A percentile compares a stretch with the other conserved stretches of the same genome.
Conservation (phyloP, 1,140 invertebrate species). For the Potamilus streckersoni region DNA sequence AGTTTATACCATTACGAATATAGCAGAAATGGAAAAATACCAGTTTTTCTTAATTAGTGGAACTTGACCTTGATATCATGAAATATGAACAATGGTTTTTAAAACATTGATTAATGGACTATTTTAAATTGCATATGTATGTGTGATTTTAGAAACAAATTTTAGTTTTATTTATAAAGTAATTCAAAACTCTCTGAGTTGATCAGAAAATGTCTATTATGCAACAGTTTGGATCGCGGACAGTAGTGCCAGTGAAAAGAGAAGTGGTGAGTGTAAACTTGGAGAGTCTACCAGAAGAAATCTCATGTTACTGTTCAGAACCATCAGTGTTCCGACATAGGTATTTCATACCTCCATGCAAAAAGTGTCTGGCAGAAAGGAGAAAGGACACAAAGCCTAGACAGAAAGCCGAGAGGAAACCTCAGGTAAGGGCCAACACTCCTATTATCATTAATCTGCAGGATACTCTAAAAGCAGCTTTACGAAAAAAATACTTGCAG, state of each 20-base stretch:
- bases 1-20: no score
- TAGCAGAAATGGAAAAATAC: no score
- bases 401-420: conserved; percentile 33
- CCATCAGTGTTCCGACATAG: conserved; percentile 39
- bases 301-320: conserved; percentile 35
- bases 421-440: conserved; percentile 53
- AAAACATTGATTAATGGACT: conserved; percentile 10
- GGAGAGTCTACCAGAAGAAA: conserved; percentile 56
- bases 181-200: conserved; percentile 19
- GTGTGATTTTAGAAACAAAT: neutral
- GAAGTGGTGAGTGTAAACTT: conserved; percentile 53
- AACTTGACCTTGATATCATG: no score
- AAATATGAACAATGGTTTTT: no score
- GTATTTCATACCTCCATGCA: conserved; percentile 45
- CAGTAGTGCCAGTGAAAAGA: conserved; percentile 39
- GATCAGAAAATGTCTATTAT: conserved; percentile 7
- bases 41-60: no score
- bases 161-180: neutral
- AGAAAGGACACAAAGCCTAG: conserved; percentile 37
- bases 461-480: conserved; percentile 55
- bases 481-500: conserved; percentile 45
- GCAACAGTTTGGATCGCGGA: neutral
- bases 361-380: conserved; percentile 59
- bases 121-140: conserved; percentile 15
- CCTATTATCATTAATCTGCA: conserved; percentile 63